Evolutionary conservation across 2,113 vertebrate genomes (phyloP).

Genomic region (Calyptomena viridis): DNA sequence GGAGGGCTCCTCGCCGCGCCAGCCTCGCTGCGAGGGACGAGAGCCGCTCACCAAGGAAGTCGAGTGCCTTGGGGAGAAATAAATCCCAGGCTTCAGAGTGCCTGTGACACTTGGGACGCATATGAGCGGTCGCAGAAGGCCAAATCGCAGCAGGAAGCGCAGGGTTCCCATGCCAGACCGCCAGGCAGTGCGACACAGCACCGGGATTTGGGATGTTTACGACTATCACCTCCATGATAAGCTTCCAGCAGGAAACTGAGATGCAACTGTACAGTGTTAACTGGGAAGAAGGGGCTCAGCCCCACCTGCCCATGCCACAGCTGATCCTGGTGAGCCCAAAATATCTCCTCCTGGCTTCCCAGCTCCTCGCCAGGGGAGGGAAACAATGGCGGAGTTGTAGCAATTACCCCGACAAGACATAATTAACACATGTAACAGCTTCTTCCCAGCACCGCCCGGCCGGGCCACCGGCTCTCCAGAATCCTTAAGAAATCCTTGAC

Average conservation of each 20-base stretch:
- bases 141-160: accelerated
- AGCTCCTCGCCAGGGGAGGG: not conserved
- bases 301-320: accelerated
- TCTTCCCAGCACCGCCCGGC: not conserved
- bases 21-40: not conserved
- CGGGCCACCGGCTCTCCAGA: not conserved
- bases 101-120: accelerated
- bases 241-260: accelerated
- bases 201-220: accelerated
- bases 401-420: constrained; percentile 20
- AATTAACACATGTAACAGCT: constrained; percentile 44
- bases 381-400: not conserved
- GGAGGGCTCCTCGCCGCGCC: not conserved
- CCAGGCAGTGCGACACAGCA: not conserved
- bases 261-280: accelerated
- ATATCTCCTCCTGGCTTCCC: not conserved
- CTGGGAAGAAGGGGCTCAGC: not conserved
- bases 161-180: not conserved
- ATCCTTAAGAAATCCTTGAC: not conserved
- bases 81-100: not conserved
- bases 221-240: accelerated
- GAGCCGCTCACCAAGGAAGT: not conserved
- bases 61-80: not conserved
- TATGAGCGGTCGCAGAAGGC: not conserved
- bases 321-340: not conserved